Conservation (phyloP, 2,888 invertebrate genomes). For the Strigamia crassipes region DNA sequence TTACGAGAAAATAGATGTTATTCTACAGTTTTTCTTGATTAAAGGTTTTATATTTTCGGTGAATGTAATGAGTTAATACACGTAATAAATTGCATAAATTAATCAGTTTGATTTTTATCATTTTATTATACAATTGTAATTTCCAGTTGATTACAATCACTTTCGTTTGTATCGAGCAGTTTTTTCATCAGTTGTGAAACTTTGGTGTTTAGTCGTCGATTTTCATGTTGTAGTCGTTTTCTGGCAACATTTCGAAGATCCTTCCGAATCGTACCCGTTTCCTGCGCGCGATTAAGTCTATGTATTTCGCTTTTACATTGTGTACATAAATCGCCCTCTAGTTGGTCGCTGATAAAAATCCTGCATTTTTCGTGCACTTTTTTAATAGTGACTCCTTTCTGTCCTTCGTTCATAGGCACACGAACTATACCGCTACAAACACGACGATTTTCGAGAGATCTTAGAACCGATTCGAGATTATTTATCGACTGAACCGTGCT, state of each 20-base stretch:
- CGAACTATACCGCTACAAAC: background rate
- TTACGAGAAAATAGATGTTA: background rate
- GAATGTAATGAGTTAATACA: background rate
- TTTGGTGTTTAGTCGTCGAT: background rate
- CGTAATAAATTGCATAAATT: slow-evolving; percentile 16
- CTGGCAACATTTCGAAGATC: background rate
- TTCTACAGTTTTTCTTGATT: background rate
- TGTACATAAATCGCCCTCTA: background rate
- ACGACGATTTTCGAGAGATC: background rate
- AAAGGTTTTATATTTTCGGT: slow-evolving; percentile 16
- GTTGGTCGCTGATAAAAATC: background rate
- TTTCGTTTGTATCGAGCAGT: too few relatives aligned
- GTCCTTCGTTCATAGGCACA: background rate
- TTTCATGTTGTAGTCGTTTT: background rate
- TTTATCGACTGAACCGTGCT: too few relatives aligned
- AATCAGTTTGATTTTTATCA: background rate
- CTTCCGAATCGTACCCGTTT: background rate
- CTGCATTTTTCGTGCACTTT: background rate
- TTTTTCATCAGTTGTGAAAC: background rate
- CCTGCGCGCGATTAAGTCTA: background rate
- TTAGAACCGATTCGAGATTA: too few relatives aligned
- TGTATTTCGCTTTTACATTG: background rate
- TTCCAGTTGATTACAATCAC: background rate
- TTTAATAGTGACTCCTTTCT: background rate
- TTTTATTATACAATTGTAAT: background rate